A percentile compares a stretch with the other conserved stretches of the same genome.
These are phyloP conservation scores for Artibeus jamaicensis DNA, from an alignment of 2,797 vertebrate species.

Conservation along the genomic window DNA sequence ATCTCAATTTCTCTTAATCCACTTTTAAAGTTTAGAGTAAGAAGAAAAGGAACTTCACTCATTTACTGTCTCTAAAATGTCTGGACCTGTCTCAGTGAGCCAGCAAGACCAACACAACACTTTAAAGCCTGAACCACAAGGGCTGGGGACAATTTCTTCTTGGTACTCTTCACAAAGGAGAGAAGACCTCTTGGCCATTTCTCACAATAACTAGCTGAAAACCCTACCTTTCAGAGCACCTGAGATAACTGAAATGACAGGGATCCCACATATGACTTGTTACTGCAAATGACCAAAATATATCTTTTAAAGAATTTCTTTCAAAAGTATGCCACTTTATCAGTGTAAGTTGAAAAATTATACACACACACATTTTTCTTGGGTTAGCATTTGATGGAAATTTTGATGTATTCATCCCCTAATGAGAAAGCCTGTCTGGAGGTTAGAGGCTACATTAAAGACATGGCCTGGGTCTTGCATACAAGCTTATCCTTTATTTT, in stretches of 20 bases:
- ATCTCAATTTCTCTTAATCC: not conserved
- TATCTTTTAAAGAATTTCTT: conserved; percentile 35
- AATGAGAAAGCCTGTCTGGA: not conserved
- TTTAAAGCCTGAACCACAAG: not conserved
- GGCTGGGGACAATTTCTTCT: not conserved
- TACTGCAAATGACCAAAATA: conserved; percentile 35
- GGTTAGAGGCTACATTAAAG: not conserved
- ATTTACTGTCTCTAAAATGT: not conserved
- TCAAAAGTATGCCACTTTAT: conserved; percentile 27
- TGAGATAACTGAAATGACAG: not conserved
- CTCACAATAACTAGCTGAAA: not conserved
- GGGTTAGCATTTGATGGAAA: not conserved
- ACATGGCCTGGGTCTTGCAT: not conserved
- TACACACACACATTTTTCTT: conserved; percentile 48
- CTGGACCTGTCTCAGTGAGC: not conserved
- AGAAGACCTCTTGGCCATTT: not conserved
- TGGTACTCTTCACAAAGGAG: not conserved
- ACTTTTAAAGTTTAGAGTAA: conserved; percentile 37
- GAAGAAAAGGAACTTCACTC: not conserved
- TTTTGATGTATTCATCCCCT: not conserved
- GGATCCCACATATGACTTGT: not conserved
- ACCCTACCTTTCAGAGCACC: not conserved
- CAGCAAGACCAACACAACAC: not conserved
- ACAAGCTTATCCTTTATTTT: not conserved
- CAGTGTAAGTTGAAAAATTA: not conserved